Conservation (phyloP, 2,888 invertebrate genomes). For the Eupithecia tripunctaria region DNA sequence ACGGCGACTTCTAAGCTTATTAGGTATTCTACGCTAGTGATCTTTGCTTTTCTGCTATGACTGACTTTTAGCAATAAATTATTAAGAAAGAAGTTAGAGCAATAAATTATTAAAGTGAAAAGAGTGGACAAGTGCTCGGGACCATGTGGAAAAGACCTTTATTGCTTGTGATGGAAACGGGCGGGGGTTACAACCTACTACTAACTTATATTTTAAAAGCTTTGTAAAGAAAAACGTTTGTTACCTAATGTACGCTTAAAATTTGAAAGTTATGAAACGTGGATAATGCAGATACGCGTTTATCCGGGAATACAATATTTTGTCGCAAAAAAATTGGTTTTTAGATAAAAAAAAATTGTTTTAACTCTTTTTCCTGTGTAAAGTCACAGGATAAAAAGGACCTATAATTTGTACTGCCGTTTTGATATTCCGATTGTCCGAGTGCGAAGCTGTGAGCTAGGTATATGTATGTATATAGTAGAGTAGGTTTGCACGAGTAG, state of each 20-base stretch:
- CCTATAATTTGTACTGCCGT: background rate
- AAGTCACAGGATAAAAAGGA: background rate
- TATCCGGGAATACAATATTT: background rate
- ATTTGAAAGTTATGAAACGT: background rate
- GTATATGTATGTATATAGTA: constrained; percentile 16
- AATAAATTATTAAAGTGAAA: background rate
- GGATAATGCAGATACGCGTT: background rate
- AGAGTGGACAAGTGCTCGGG: constrained; percentile 14
- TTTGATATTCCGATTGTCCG: constrained; percentile 6
- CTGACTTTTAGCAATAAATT: constrained; percentile 6
- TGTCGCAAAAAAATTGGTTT: background rate
- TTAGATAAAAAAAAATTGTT: background rate
- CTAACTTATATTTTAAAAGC: background rate
- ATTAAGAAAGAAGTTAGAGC: too few species aligned
- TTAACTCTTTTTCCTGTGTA: background rate
- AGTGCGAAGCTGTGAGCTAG: constrained; percentile 9
- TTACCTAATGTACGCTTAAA: background rate
- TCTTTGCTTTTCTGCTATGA: constrained; percentile 16
- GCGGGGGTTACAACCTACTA: background rate
- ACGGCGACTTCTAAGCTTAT: background rate
- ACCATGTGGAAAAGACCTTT: constrained; percentile 6
- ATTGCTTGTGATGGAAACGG: background rate
- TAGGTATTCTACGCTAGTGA: constrained; percentile 14
- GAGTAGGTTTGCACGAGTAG: constrained; percentile 28
- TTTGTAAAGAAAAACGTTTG: background rate